phyloP scores from a whole-genome alignment of 1,140 invertebrate species.

The Eubasilissa regina region DNA sequence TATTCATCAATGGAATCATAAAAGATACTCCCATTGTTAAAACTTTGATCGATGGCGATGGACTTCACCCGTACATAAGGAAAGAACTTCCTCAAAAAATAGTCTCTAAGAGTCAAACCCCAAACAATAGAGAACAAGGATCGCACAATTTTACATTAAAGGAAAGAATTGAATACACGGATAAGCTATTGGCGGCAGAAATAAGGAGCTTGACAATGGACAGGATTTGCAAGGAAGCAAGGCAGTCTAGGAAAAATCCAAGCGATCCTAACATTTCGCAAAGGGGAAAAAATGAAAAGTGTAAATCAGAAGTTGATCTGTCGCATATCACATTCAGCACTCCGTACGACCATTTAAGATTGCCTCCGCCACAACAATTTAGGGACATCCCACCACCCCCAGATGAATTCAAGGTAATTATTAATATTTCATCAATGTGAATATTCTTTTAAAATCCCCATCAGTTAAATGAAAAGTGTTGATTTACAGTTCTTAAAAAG shows the following conservation, averaged over 20 bases:
- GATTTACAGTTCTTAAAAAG: no score
- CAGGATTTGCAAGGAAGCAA: constrained; percentile 60
- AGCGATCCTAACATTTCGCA: constrained; percentile 56
- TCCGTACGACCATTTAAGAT: constrained; percentile 81
- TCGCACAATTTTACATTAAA: constrained; percentile 62
- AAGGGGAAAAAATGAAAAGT: constrained; percentile 69
- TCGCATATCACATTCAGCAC: constrained; percentile 72
- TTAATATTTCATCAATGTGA: no score
- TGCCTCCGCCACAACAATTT: constrained; percentile 89
- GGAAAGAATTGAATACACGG: constrained; percentile 71
- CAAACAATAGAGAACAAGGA: constrained; percentile 60
- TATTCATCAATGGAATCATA: constrained; percentile 59
- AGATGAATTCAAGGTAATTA: constrained; percentile 76
- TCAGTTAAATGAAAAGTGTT: no score
- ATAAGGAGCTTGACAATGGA: constrained; percentile 70
- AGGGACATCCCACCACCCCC: constrained; percentile 84
- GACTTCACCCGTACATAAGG: constrained; percentile 70
- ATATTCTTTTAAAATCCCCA: no score
- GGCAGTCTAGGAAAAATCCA: constrained; percentile 56
- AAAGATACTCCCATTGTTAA: constrained; percentile 68
- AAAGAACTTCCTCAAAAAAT: constrained; percentile 68
- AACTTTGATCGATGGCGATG: constrained; percentile 68
- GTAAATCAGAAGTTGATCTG: constrained; percentile 73
- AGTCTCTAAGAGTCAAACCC: constrained; percentile 63
- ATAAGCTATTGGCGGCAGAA: constrained; percentile 70